A percentile compares a stretch with the other conserved stretches of the same genome.
phyloP scores from a whole-genome alignment of 2,888 invertebrate species.

The Tinea trinotella region DNA sequence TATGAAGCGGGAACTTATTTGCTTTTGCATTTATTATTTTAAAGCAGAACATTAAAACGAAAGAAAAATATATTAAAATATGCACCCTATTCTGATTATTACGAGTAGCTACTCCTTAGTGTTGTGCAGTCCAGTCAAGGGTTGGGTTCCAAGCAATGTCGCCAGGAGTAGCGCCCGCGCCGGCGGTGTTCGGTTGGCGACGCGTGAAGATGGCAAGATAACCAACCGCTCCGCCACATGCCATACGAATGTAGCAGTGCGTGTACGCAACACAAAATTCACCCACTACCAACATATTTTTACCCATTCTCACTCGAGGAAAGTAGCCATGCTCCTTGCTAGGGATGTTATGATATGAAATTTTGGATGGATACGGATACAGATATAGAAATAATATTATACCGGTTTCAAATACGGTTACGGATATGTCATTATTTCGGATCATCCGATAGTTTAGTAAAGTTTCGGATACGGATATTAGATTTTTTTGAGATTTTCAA shows the following conservation, averaged over 20 bases:
- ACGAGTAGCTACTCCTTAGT: not conserved
- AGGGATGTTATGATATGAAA: too few species aligned
- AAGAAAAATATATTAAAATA: too few species aligned
- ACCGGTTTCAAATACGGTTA: too few species aligned
- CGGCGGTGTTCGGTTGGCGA: conserved; percentile 31
- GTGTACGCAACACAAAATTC: conserved; percentile 11
- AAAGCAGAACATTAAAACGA: too few species aligned
- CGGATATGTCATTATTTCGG: too few species aligned
- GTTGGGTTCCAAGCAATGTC: not conserved
- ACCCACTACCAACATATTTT: not conserved
- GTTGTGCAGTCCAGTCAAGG: not conserved
- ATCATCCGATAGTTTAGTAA: too few species aligned
- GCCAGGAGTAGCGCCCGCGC: conserved; percentile 28
- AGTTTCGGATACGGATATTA: too few species aligned
- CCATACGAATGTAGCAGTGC: conserved; percentile 27
- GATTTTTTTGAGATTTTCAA: too few species aligned
- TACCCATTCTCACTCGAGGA: not conserved
- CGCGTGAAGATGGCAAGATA: conserved; percentile 62
- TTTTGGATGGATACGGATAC: too few species aligned
- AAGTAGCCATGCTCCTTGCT: not conserved
- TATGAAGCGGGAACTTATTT: too few species aligned
- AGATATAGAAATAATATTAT: too few species aligned
- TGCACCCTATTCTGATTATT: not conserved
- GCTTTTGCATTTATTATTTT: too few species aligned
- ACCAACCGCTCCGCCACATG: conserved; percentile 52